Base-by-base conservation (phyloP, 2,888 invertebrate species). In the Tenthredo notha region DNA sequence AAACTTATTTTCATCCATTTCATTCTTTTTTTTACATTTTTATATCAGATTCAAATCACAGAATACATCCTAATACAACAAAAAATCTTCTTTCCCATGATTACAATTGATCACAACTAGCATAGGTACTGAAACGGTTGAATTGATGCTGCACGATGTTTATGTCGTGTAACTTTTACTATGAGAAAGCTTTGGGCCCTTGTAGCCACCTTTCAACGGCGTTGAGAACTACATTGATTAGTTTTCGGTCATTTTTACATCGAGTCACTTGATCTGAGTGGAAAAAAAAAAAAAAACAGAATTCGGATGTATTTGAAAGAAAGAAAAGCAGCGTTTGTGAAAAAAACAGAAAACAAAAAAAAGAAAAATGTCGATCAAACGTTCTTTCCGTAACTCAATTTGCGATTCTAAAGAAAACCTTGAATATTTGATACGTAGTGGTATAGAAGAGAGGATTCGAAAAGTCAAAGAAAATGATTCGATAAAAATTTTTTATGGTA, bases 11-110 rank as follows among this genome's bases (percentile, higher is more conserved):
- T 77, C 47, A 47, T 77, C 33, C 15, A 12, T 84, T 75, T n/a
- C n/a, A n/a, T n/a, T n/a, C n/a, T 37, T 61, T 25, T 3, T 70
- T 1, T 58, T 25, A 25, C 50, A 25, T 83, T 58, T 75, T 84
- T 85, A 85, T 72, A 77, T 86, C 84, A 84, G 77, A 70, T 87
- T 84, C 50, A 84, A 80, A 82, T 54, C 37, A 43, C 25, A 67
- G 29, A 72, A 40, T 1, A 7, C 37, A n/a, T 37, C 37, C 18
- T 5, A 0, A n/a, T 37, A 3, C 70, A 7, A 3, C 70, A 7
- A 37, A 37, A 25, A 61, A 61, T 25, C 0, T 2, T 21, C 1
- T 37, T 37, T 33, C 7, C 12, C 12, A 15, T 3, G 5, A 67
- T 25, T 18, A 21, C 15, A 67, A 67, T 29, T 29, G 29, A 29